phyloP scores from a whole-genome alignment of 2,797 vertebrate genomes.

The Octomys mimax region DNA sequence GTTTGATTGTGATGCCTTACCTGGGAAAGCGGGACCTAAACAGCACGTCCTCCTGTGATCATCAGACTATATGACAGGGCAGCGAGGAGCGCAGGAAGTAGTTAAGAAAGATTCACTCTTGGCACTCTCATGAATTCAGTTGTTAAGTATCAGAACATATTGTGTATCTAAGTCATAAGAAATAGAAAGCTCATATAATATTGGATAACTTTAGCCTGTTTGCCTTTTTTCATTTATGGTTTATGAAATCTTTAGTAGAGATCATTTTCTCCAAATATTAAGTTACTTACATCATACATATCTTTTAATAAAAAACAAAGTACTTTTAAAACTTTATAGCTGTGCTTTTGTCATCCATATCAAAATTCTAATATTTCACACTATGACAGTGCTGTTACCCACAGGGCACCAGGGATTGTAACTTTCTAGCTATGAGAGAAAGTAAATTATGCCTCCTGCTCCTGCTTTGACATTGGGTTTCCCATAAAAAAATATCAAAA shows the following conservation, averaged over 20 bases:
- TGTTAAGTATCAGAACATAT: not conserved
- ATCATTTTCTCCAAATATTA: not conserved
- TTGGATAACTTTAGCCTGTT: not conserved
- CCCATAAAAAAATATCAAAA: too few species aligned
- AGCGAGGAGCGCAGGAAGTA: not conserved
- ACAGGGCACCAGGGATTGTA: not conserved
- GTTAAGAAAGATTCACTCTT: not conserved
- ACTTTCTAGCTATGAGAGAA: constrained; percentile 14
- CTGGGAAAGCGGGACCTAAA: not conserved
- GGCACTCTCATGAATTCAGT: not conserved
- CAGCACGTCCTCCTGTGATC: not conserved
- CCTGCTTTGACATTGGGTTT: not conserved
- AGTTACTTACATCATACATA: not conserved
- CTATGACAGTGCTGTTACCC: not conserved
- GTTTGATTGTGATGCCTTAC: not conserved
- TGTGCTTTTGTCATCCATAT: not conserved
- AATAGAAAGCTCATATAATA: not conserved
- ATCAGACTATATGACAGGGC: not conserved
- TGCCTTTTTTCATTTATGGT: not conserved
- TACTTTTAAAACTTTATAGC: not conserved
- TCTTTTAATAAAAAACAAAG: not conserved
- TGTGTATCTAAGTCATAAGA: not conserved
- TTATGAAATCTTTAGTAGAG: not conserved
- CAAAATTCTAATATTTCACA: not conserved
- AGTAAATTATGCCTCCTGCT: not conserved